A percentile compares a stretch with the other conserved stretches of the same genome.
These are phyloP conservation scores for Geodia barretti DNA, from an alignment of 37 sponge, comb jelly and placozoan genomes.

Conservation along the genomic window DNA sequence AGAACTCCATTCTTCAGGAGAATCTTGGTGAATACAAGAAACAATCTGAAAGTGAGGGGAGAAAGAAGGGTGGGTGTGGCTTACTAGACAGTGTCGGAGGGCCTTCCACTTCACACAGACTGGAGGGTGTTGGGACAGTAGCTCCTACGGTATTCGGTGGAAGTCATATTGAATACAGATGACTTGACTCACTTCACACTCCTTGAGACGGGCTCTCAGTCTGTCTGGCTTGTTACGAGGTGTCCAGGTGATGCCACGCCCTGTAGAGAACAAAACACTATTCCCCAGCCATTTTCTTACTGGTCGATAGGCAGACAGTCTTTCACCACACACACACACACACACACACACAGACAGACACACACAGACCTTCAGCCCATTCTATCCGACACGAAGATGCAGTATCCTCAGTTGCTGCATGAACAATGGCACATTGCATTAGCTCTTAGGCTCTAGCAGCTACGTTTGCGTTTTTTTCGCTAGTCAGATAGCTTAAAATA, in stretches of 20 bases:
- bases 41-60: not conserved
- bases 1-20: slow-evolving; percentile 53
- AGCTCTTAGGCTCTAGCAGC: too few species aligned
- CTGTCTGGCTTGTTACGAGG: slow-evolving; percentile 65
- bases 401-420: not conserved
- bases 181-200: slow-evolving; percentile 52
- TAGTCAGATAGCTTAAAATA: not conserved
- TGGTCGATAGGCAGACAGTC: not conserved
- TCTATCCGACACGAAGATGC: slow-evolving; percentile 15
- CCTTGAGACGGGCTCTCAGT: slow-evolving; percentile 59
- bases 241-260: slow-evolving; percentile 65
- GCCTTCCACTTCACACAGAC: slow-evolving; percentile 58
- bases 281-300: not conserved
- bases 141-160: slow-evolving; percentile 17
- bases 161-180: not conserved
- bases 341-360: slow-evolving; percentile 43
- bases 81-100: slow-evolving; percentile 48
- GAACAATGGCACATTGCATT: too few species aligned
- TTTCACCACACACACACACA: slow-evolving; percentile 35
- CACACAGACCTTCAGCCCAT: slow-evolving; percentile 66
- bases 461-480: too few species aligned
- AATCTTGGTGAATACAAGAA: slow-evolving; percentile 24
- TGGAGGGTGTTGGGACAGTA: slow-evolving; percentile 29
- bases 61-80: not conserved
- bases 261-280: slow-evolving; percentile 9